phyloP scores from a whole-genome alignment of 2,797 vertebrate species.

The Chelon labrosus region DNA sequence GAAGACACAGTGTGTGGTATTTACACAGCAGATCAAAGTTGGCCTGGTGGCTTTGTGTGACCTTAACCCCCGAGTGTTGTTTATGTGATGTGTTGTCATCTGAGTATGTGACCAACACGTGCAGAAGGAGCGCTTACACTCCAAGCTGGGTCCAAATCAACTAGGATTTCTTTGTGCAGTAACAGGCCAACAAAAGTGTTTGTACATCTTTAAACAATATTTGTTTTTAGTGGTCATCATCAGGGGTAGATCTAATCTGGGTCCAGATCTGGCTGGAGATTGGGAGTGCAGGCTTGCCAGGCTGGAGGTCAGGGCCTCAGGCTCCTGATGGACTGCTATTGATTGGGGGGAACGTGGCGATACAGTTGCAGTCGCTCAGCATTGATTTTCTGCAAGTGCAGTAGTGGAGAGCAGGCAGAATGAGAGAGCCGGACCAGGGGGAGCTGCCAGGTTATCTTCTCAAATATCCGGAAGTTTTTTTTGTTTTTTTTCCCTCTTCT shows the following conservation, averaged over 20 bases:
- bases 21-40: conserved; percentile 8
- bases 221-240: conserved; percentile 64
- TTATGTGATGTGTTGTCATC: conserved; percentile 3
- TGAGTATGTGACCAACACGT: neutral
- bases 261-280: conserved; percentile 66
- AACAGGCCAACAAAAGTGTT: conserved; percentile 7
- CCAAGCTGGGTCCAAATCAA: conserved; percentile 54
- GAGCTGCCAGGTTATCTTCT: conserved; percentile 85
- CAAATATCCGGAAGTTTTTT: conserved; percentile 84
- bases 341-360: conserved; percentile 76
- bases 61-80: conserved; percentile 10
- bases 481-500: conserved; percentile 44
- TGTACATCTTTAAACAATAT: conserved; percentile 22
- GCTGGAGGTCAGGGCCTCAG: conserved; percentile 73
- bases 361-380: conserved; percentile 83
- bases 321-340: conserved; percentile 84
- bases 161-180: conserved; percentile 17
- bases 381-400: conserved; percentile 82
- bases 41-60: conserved; percentile 10
- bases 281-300: conserved; percentile 52
- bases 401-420: conserved; percentile 76
- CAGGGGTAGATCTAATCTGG: conserved; percentile 69
- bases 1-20: neutral
- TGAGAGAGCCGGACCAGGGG: conserved; percentile 66
- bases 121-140: conserved; percentile 21